Evolutionary conservation across 1,140 invertebrate species (phyloP).

Genomic region (Hormaphis cornu): DNA sequence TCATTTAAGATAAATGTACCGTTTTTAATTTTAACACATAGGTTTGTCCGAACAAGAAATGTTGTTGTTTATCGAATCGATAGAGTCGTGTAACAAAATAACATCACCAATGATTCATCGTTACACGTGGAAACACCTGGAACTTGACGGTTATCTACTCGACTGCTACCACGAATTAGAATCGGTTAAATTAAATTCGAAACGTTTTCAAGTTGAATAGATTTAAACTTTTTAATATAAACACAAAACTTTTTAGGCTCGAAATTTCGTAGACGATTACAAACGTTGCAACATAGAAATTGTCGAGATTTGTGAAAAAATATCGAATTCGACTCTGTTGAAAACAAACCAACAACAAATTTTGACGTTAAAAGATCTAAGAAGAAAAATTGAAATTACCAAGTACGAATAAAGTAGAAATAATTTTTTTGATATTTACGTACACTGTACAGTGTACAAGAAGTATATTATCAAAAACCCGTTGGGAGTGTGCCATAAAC

Average conservation of each 20-base stretch:
- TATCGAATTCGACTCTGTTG: not conserved
- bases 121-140: not conserved
- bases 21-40: not conserved
- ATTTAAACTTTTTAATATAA: not conserved
- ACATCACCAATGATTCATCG: not conserved
- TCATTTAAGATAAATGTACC: no score
- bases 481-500: no score
- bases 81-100: not conserved
- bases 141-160: not conserved
- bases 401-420: not conserved
- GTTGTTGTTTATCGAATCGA: conserved; percentile 10
- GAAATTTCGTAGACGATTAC: not conserved
- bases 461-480: no score
- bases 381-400: not conserved
- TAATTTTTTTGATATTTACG: not conserved
- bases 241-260: not conserved
- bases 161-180: not conserved
- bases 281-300: conserved; percentile 12
- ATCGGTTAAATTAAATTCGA: not conserved
- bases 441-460: no score
- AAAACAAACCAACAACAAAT: not conserved
- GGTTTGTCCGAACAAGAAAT: conserved; percentile 25
- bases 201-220: not conserved
- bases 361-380: not conserved
- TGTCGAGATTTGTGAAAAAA: not conserved